Evolutionary conservation across 2,888 invertebrate genomes (phyloP), one percentile per base, ranked within the genome.

Genomic region (Ommatoiulus sabulosus): DNA sequence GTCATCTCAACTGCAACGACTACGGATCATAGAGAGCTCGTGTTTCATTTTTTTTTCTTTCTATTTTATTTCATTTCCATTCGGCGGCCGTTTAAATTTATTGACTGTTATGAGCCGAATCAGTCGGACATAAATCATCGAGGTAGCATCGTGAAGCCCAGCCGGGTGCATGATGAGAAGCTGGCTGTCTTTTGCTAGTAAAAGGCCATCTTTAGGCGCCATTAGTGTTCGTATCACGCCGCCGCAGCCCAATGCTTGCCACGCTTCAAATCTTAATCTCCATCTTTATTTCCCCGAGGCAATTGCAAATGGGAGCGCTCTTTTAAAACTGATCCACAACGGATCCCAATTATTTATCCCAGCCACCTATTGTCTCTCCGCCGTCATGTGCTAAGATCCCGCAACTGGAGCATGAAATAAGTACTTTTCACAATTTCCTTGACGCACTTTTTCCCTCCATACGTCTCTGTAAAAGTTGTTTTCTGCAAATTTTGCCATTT

Each of bases 41-140:
- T 48, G 57, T 57, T 87, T 87, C n/a, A 12, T 46, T 86, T 44
- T 6, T 46, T 57, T 87, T 87, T 7, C 17, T 44, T 86, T 44
- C n/a, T 46, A 20, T 86, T 44, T 86, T 86, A 86, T 86, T 86
- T 86, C 86, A 86, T 87, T 87, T 87, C 87, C 35, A 87, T 57
- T 57, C 52, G 86, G 86, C 80, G 63, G 87, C 43, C 87, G 87
- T 87, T 87, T 87, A 87, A 87, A 87, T 87, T 87, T 87, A 87
- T 87, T 87, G 87, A 87, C 87, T 87, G 87, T 87, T 87, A 87
- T 87, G 87, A 87, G 87, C 72, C 80, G 87, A 80, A 87, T 87
- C n/a, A 80, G 87, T 44, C 44, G 44, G 43, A 63, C 80, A 87
- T 87, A 87, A 87, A 87, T 87, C 87, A 87, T 87, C 17, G 80